Conservation (phyloP, 1,140 invertebrate genomes). For the Ceratoteleas bidentatus region DNA sequence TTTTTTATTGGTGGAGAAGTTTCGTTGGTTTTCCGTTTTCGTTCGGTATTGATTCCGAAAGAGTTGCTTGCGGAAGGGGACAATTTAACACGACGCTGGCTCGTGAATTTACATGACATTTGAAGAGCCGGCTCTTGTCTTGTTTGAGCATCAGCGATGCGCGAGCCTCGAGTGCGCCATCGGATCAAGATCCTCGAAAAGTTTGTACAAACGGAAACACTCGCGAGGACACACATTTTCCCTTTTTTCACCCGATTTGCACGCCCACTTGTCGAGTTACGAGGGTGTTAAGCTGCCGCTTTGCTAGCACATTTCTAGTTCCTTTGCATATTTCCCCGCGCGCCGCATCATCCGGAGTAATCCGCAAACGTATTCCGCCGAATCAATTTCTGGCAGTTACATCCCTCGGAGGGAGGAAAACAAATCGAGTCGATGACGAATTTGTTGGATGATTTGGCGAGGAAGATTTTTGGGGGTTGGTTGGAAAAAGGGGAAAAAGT, state of each 20-base stretch:
- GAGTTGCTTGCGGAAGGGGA: too few species aligned
- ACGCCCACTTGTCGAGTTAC: constrained; percentile 67
- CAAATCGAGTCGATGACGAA: too few species aligned
- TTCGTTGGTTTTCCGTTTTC: too few species aligned
- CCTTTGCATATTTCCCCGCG: constrained; percentile 64
- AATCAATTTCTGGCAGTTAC: constrained; percentile 30
- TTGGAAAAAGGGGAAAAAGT: too few species aligned
- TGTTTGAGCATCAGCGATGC: constrained; percentile 49
- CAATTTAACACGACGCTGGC: too few species aligned
- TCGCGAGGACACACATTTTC: constrained; percentile 68
- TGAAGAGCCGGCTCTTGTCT: constrained; percentile 11
- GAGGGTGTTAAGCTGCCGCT: constrained; percentile 72
- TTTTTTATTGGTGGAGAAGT: too few species aligned
- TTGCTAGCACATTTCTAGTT: constrained; percentile 66
- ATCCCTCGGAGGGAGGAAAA: too few species aligned
- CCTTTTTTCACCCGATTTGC: constrained; percentile 66
- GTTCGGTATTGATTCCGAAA: too few species aligned
- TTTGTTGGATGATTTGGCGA: too few species aligned
- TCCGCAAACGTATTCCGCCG: constrained; percentile 23
- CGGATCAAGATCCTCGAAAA: constrained; percentile 59
- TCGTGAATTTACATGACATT: constrained; percentile 25
- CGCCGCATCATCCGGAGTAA: constrained; percentile 51
- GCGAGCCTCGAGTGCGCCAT: constrained; percentile 9
- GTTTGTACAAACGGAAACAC: constrained; percentile 60
- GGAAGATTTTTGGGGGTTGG: too few species aligned